Evolutionary conservation across 2,113 vertebrate genomes (phyloP).

Genomic region (Pituophis catenifer): DNA sequence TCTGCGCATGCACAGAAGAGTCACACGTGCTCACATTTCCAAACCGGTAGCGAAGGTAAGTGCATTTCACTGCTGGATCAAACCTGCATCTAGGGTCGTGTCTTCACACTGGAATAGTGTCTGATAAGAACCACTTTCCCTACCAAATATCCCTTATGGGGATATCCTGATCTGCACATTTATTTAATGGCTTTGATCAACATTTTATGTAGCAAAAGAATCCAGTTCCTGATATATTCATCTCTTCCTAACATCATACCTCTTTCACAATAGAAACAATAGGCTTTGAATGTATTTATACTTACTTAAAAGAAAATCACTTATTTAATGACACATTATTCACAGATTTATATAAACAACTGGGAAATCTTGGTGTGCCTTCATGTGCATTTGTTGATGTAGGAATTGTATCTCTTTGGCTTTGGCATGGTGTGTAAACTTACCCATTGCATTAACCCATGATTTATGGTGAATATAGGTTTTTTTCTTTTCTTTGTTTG

Average conservation of each 20-base stretch:
- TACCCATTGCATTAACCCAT: background rate
- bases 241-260: background rate
- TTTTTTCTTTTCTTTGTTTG: background rate
- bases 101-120: background rate
- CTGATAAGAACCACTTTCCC: background rate
- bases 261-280: background rate
- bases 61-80: too few relatives aligned
- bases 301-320: background rate
- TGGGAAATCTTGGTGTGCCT: background rate
- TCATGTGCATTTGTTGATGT: background rate
- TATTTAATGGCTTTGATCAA: background rate
- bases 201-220: background rate
- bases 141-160: too few relatives aligned
- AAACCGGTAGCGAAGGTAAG: too few relatives aligned
- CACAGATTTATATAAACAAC: background rate
- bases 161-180: background rate
- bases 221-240: background rate
- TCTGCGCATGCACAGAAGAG: too few relatives aligned
- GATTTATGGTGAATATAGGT: background rate
- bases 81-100: background rate
- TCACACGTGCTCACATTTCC: too few relatives aligned
- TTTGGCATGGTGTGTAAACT: background rate
- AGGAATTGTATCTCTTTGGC: background rate
- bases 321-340: background rate
- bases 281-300: background rate